phyloP scores from a whole-genome alignment of 1,140 invertebrate genomes.

The Drosophila ficusphila region DNA sequence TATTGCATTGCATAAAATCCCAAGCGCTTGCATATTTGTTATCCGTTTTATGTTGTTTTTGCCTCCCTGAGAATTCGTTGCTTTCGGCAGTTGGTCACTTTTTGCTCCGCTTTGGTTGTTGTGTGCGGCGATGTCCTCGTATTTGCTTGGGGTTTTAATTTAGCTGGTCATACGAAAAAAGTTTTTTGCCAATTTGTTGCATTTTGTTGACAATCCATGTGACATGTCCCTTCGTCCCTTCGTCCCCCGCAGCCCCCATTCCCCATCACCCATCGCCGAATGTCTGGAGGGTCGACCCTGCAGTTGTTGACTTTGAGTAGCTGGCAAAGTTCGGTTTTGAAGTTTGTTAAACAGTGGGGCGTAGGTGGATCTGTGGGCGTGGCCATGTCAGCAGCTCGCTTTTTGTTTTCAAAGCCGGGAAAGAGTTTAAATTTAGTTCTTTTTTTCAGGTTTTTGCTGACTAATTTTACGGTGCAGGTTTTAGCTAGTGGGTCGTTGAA shows the following conservation, averaged over 20 bases:
- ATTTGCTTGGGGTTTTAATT: slow-evolving; percentile 71
- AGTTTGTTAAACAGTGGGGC: slow-evolving; percentile 68
- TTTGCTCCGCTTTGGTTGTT: slow-evolving; percentile 24
- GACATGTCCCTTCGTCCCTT: slow-evolving; percentile 45
- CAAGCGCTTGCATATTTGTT: slow-evolving; percentile 63
- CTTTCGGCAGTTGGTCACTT: slow-evolving; percentile 53
- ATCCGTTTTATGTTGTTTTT: slow-evolving; percentile 12
- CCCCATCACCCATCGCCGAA: background rate
- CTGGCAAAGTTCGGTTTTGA: slow-evolving; percentile 55
- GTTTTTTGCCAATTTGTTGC: slow-evolving; percentile 76
- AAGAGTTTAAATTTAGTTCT: slow-evolving; percentile 2
- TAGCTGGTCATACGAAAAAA: slow-evolving; percentile 72
- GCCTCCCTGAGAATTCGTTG: slow-evolving; percentile 32
- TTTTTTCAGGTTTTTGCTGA: slow-evolving; percentile 20
- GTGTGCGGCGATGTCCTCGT: slow-evolving; percentile 23
- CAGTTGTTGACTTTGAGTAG: slow-evolving; percentile 74
- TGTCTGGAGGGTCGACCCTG: slow-evolving; percentile 31
- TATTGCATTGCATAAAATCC: slow-evolving; percentile 69
- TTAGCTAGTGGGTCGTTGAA: slow-evolving; percentile 15
- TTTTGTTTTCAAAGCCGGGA: slow-evolving; percentile 27
- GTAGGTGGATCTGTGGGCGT: slow-evolving; percentile 41
- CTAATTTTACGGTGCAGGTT: slow-evolving; percentile 32
- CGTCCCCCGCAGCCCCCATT: slow-evolving; percentile 24
- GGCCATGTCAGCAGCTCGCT: slow-evolving; percentile 41
- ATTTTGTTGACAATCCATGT: slow-evolving; percentile 77